These are phyloP conservation scores for Drosophila punjabiensis DNA, from an alignment of 1,140 invertebrate genomes.

Conservation along the genomic window DNA sequence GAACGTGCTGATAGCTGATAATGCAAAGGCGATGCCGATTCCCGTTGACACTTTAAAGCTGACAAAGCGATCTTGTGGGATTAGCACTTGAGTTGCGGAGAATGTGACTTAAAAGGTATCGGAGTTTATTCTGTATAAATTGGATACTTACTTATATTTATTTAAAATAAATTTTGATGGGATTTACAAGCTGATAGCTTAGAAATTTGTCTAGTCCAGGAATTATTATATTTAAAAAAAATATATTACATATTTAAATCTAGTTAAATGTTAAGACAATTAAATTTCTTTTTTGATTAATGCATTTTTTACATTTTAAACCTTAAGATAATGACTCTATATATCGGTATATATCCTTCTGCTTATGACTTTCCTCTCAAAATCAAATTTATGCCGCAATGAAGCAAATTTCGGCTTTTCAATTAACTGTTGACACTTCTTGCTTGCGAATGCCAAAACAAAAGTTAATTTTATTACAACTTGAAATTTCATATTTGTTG, in stretches of 20 bases:
- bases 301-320: neutral
- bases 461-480: slow-evolving; percentile 75
- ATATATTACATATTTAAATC: no score
- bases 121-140: neutral
- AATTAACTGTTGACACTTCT: slow-evolving; percentile 68
- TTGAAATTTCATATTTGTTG: slow-evolving; percentile 61
- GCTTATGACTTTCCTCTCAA: neutral
- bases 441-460: slow-evolving; percentile 45
- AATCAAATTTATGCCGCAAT: slow-evolving; percentile 25
- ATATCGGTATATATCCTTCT: neutral
- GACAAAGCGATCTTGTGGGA: slow-evolving; percentile 6
- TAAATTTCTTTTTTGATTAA: neutral
- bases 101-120: neutral
- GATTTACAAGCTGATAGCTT: no score
- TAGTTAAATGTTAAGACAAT: no score
- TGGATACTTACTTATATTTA: neutral
- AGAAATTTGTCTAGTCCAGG: no score
- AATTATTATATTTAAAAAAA: no score
- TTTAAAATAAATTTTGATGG: neutral
- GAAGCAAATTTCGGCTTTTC: slow-evolving; percentile 51
- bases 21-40: slow-evolving; percentile 33
- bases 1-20: slow-evolving; percentile 69
- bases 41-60: slow-evolving; percentile 42
- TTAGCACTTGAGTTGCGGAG: neutral
- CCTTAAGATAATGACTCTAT: neutral